Base-by-base conservation (phyloP, 2,797 vertebrate species). In the Neosilurus mollespiculum region DNA sequence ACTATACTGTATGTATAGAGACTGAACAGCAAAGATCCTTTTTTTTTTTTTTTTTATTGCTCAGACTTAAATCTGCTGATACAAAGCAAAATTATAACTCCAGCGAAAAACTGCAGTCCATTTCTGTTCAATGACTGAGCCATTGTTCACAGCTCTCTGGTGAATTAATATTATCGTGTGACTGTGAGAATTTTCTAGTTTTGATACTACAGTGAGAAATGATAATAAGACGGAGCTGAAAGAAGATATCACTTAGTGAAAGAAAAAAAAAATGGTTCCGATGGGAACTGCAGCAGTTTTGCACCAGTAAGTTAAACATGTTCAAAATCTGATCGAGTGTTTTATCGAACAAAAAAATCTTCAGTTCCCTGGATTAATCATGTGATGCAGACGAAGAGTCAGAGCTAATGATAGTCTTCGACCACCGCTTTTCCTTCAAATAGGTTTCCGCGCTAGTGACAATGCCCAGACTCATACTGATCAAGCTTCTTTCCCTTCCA, bases 401-500 rank as follows among this genome's bases (percentile, higher is more conserved):
- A 3, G 26, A 59, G 2, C 30, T 56, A 26, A 73, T 10, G 24
- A 30, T 56, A 20, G 16, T 20, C 16, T 37, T 43, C 9, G 26
- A 54, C 70, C 15, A 54, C 7, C 26, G n/a, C 37, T 72, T 72
- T 54, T 14, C 11, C 8, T 30, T 9, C 20, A 59, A 37, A n/a
- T 15, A 61, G 10, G 34, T n/a, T 61, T 37, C 22, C 9, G 51
- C 2, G 26, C 8, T 75, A 12, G 30, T 75, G 53, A 75, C 2
- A 30, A 10, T 18, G 9, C 9, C 15, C n/a, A 53, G 11, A 56
- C 65, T 51, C n/a, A 9, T 24, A 67, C 11, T 34, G 53, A 54
- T 24, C 78, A 80, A 82, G 65, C 66, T 56, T 34, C 75, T 54
- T 72, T 72, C 77, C 71, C 26, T 78, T 65, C 81, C 30, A 49